Evolutionary conservation across 2,797 vertebrate genomes (phyloP), one percentile per base, ranked within the genome.

Genomic region (Selene dorsalis): DNA sequence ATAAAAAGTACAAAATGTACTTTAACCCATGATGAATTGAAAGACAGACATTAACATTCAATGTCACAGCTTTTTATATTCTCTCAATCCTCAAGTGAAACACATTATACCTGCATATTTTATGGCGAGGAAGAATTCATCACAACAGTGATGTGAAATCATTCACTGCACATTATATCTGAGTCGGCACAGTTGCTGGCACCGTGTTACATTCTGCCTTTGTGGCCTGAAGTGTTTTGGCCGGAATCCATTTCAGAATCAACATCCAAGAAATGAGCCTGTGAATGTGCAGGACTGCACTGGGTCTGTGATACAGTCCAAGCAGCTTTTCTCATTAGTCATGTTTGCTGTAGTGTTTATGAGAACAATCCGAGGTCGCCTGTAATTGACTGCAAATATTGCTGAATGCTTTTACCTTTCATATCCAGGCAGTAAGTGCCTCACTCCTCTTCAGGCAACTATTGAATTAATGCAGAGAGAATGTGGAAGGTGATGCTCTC

Each of bases 161-260:
- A 73, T 78, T 90, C 83, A 71, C 63, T 60, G 80, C 73, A 77
- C 85, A 50, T 80, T 84, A 77, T 75, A 84, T 91, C 88, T 86
- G 87, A 90, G 80, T 84, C 68, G 71, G 82, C 86, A 88, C 85
- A 72, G 82, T 89, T 74, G 80, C 88, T 91, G 89, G 89, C 91
- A 86, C 78, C 28, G 35, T 38, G 87, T 76, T 82, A 79, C 81
- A 57, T 78, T 90, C 76, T 70, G 87, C 83, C 87, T 91, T 79
- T 84, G 80, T 85, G 75, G 83, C 85, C 80, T 81, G 64, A 82
- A 83, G 83, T 73, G 71, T 84, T 91, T 90, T 93, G 92, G 91
- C 89, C 68, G 69, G 77, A 86, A 82, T 92, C 91, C 90, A 90
- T 84, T 73, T 88, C 61, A 81, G 88, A 91, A 87, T 91, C 88